Evolutionary conservation across 2,797 vertebrate species (phyloP), one percentile per base, ranked within the genome.

Genomic region (Parauchenoglanis punctatus): DNA sequence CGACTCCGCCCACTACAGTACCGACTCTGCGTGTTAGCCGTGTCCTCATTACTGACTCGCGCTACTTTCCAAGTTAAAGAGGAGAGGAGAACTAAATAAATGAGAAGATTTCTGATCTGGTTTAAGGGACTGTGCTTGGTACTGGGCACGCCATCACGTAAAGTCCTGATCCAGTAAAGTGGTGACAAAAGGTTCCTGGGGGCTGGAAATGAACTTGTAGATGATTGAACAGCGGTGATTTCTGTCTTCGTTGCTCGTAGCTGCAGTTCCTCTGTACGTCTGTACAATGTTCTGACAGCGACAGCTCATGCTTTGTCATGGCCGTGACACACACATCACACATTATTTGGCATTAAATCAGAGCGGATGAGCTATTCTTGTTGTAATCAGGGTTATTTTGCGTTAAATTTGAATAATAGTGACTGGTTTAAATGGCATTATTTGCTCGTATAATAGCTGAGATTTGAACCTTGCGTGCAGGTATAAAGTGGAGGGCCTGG

Each of bases 401-500:
- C 68, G 23, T 7, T 7, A 49, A 25, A 49, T 49, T n/a, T 2
- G 0, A 52, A 15, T 7, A 8, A 13, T n/a, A 7, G 4, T 75
- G 11, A 40, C 2, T 20, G 40, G 68, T 72, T 20, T 25, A n/a
- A 46, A 72, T 15, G 12, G 1, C 13, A 44, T 70, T 6, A 40
- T 25, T 23, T 72, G 70, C 40, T 35, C 5, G 67, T 28, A 13
- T 28, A 65, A 28, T 4, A 65, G 11, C 63, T 70, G 67, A 40
- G 6, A n/a, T 20, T 4, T 25, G 40, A n/a, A 5, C 7, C 18
- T 59, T 59, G 49, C 12, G 1, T 92, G 17, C 90, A 97, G 97
- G n/a, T 97, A 97, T 91, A 97, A 97, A 97, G 93, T 83, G n/a
- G 49, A 83, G 46, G 97, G 97, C 83, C 88, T 95, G 76, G 93